A percentile compares a stretch with the other conserved stretches of the same genome.
Conservation (phyloP, 30 jellyfish, hydroid and myxozoan genomes). For the Aurelia aurita region DNA sequence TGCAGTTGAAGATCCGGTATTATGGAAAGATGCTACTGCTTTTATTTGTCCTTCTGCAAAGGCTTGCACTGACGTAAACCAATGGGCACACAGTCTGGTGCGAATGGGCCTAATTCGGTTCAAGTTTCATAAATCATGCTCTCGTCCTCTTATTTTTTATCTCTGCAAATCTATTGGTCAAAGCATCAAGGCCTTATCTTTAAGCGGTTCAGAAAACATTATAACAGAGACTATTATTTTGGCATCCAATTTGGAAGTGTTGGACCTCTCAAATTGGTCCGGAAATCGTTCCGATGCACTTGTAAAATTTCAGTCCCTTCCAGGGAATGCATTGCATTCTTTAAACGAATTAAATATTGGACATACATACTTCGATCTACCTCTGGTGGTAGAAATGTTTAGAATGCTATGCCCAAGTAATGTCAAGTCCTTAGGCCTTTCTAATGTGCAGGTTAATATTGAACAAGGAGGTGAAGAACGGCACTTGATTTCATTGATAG, state of each 20-base stretch:
- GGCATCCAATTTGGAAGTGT: not conserved
- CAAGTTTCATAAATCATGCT: constrained; percentile 9
- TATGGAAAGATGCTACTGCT: constrained; percentile 46
- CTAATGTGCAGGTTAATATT: too few species aligned
- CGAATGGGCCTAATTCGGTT: constrained; percentile 16
- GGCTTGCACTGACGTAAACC: not conserved
- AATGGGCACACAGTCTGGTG: constrained; percentile 4
- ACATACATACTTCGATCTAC: too few species aligned
- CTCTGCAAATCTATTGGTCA: not conserved
- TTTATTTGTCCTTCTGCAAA: constrained; percentile 33
- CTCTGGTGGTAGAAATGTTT: too few species aligned
- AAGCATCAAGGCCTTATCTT: constrained; percentile 6
- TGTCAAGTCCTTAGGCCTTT: too few species aligned
- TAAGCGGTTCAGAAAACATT: constrained; percentile 18
- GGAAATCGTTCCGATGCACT: not conserved
- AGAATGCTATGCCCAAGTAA: too few species aligned
- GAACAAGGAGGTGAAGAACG: not conserved
- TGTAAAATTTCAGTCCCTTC: too few species aligned
- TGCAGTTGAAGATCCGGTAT: constrained; percentile 37
- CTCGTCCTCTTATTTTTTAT: constrained; percentile 1
- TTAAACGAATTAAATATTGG: too few species aligned
- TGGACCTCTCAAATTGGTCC: constrained; percentile 34
- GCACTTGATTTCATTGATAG: not conserved
- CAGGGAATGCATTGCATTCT: too few species aligned
- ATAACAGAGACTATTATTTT: not conserved